These are phyloP conservation scores for Mesocentrotus franciscanus DNA, from an alignment of 53 echinoderm and acorn worm genomes.

Conservation along the genomic window DNA sequence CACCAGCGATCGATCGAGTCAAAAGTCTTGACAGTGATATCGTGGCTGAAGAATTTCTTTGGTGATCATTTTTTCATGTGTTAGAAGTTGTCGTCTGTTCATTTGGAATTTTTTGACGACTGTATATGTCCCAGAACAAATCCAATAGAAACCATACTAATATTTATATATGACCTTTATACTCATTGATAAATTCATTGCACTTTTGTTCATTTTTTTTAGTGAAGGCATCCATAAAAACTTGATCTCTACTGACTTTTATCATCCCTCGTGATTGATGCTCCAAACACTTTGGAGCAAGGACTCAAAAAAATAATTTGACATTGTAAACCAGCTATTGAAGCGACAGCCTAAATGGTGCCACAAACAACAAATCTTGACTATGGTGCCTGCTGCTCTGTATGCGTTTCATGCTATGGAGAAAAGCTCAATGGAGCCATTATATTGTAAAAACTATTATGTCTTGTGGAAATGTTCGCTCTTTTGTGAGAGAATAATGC, in stretches of 20 bases:
- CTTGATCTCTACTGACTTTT: slow-evolving; percentile 34
- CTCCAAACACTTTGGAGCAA: slow-evolving; percentile 21
- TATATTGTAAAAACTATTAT: slow-evolving; percentile 37
- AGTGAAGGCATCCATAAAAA: slow-evolving; percentile 10
- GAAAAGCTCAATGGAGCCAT: slow-evolving; percentile 43
- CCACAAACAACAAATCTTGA: slow-evolving; percentile 18
- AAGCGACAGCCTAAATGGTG: slow-evolving; percentile 52
- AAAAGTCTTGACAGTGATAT: background rate
- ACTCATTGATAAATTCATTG: background rate
- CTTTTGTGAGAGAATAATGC: slow-evolving; percentile 76
- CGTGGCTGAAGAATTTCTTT: background rate
- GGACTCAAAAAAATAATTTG: background rate
- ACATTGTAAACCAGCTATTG: slow-evolving; percentile 20
- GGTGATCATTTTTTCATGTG: background rate
- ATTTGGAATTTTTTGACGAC: background rate
- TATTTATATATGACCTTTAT: background rate
- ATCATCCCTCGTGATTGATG: slow-evolving; percentile 36
- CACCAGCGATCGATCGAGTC: background rate
- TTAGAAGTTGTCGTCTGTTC: background rate
- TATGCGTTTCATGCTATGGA: background rate
- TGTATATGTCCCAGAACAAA: background rate
- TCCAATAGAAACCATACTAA: background rate
- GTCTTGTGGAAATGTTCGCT: slow-evolving; percentile 54
- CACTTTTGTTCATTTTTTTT: background rate
- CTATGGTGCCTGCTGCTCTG: slow-evolving; percentile 43